Evolutionary conservation across 2,888 invertebrate species (phyloP).

Genomic region (Pedicia rivosa): DNA sequence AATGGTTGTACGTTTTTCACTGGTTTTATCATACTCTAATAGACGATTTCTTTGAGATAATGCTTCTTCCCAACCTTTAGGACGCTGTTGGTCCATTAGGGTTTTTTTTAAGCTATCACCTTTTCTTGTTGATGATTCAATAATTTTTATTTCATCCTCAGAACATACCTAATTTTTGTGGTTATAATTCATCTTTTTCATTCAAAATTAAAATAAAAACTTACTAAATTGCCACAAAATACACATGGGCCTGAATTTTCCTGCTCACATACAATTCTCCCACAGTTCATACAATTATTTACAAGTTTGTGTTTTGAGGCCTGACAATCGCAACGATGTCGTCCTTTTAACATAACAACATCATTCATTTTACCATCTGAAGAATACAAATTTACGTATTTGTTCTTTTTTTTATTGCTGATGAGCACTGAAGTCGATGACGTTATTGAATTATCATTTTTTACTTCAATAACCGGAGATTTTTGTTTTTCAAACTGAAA

Average conservation of each 20-base stretch:
- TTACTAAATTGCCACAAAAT: slow-evolving; percentile 71
- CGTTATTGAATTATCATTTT: slow-evolving; percentile 4
- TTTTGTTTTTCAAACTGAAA: too few species aligned
- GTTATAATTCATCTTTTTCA: too few species aligned
- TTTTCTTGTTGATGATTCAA: slow-evolving; percentile 49
- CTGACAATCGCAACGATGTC: slow-evolving; percentile 83
- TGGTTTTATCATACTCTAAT: slow-evolving; percentile 68
- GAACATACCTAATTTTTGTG: too few species aligned
- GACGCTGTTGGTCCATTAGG: slow-evolving; percentile 42
- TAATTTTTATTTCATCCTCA: slow-evolving; percentile 48
- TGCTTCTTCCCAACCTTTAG: slow-evolving; percentile 51
- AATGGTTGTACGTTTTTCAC: slow-evolving; percentile 34
- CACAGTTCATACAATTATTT: slow-evolving; percentile 87
- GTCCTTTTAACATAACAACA: slow-evolving; percentile 46
- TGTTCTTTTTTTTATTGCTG: slow-evolving; percentile 40
- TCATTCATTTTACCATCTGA: slow-evolving; percentile 49
- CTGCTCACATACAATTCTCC: slow-evolving; percentile 85
- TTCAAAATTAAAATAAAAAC: too few species aligned
- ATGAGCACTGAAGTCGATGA: slow-evolving; percentile 9
- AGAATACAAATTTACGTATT: slow-evolving; percentile 59
- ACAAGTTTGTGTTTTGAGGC: slow-evolving; percentile 78
- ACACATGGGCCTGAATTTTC: slow-evolving; percentile 96
- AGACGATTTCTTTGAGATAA: slow-evolving; percentile 62
- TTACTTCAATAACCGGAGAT: not conserved
- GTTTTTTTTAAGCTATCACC: slow-evolving; percentile 47